Evolutionary conservation across 1,140 invertebrate genomes (phyloP).

Genomic region (Drosophila gunungcola): DNA sequence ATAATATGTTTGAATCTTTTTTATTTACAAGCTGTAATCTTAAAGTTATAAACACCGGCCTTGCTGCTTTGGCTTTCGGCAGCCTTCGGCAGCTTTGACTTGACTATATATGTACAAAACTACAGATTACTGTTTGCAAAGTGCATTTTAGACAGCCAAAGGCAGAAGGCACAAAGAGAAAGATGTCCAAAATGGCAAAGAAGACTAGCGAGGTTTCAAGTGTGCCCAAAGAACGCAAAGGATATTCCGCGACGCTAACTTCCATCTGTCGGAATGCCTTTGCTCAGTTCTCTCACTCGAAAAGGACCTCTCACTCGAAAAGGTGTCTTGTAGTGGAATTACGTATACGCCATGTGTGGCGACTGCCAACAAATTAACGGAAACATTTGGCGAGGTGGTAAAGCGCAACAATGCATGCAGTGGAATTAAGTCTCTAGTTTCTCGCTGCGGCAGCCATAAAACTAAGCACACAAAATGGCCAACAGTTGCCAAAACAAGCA

Average conservation of each 20-base stretch:
- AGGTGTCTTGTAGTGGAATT: slow-evolving; percentile 1
- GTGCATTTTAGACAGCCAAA: not conserved
- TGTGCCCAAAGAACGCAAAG: slow-evolving; percentile 25
- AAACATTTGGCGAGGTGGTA: slow-evolving; percentile 59
- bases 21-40: too few species aligned
- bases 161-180: slow-evolving; percentile 9
- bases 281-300: slow-evolving; percentile 4
- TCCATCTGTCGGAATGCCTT: slow-evolving; percentile 8
- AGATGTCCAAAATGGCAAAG: slow-evolving; percentile 2
- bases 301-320: not conserved
- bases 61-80: too few species aligned
- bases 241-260: slow-evolving; percentile 24
- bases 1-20: too few species aligned
- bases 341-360: slow-evolving; percentile 44
- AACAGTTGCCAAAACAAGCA: slow-evolving; percentile 41
- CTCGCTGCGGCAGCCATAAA: slow-evolving; percentile 47
- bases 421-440: slow-evolving; percentile 22
- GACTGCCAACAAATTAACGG: slow-evolving; percentile 50
- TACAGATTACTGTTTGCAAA: not conserved
- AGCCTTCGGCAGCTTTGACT: too few species aligned
- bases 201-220: slow-evolving; percentile 8
- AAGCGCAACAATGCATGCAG: slow-evolving; percentile 53
- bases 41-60: too few species aligned
- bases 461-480: slow-evolving; percentile 50
- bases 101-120: too few species aligned